Evolutionary conservation across 2,888 invertebrate genomes (phyloP).

Genomic region (Scaptomyza flava): DNA sequence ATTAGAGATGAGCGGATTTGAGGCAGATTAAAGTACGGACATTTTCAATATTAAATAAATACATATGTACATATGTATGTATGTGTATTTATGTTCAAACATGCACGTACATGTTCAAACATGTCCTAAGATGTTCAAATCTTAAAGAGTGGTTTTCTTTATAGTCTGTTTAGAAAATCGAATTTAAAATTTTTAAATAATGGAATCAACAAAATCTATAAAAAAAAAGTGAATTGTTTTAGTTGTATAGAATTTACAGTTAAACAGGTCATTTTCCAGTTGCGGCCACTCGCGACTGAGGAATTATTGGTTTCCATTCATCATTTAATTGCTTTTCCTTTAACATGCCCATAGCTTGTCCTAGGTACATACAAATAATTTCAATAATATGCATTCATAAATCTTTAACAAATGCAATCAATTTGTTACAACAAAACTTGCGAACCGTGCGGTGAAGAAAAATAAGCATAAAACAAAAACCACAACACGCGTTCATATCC

Average conservation of each 20-base stretch:
- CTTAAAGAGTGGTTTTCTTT: neutral
- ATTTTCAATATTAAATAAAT: neutral
- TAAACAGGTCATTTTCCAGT: neutral
- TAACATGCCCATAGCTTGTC: neutral
- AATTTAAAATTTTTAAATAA: neutral
- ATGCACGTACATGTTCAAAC: neutral
- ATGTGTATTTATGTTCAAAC: neutral
- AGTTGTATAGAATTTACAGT: no score
- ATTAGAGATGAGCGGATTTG: slow-evolving; percentile 20
- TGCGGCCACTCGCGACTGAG: neutral
- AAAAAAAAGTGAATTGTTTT: neutral
- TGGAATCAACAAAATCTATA: neutral
- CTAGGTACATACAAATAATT: neutral
- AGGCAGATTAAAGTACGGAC: neutral
- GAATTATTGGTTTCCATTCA: neutral
- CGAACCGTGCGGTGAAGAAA: no score
- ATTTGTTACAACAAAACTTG: neutral
- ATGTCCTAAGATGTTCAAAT: neutral
- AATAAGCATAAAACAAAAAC: neutral
- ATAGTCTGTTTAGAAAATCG: neutral
- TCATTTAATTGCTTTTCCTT: neutral
- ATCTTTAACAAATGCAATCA: neutral
- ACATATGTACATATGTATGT: neutral
- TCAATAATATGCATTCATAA: neutral
- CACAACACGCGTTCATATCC: neutral